Percentiles rank a stretch among this genome's conserved stretches.
Conservation (phyloP, 37 sponge, comb jelly and placozoan species). For the Cliona cf. orientalis region DNA sequence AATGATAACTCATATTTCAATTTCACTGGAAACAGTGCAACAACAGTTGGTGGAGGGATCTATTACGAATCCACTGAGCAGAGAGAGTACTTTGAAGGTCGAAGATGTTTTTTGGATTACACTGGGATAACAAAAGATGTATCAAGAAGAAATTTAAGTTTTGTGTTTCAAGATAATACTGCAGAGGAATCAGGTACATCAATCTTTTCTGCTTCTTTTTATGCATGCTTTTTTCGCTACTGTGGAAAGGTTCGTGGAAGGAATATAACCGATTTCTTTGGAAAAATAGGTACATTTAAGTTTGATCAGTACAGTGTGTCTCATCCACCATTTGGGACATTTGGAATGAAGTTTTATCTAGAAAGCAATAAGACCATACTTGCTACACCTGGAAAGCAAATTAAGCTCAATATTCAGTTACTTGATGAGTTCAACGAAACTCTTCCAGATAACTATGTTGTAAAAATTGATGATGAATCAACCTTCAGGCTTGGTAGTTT, state of each 20-base stretch:
- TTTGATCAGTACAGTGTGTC: neutral
- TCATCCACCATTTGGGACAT: neutral
- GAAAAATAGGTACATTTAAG: neutral
- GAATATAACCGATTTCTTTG: neutral
- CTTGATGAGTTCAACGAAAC: constrained; percentile 1
- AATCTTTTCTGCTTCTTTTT: constrained; percentile 7
- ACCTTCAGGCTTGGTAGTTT: neutral
- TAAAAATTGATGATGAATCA: neutral
- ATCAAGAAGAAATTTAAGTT: neutral
- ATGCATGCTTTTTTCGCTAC: neutral
- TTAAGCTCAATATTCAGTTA: neutral
- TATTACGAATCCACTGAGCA: constrained; percentile 9
- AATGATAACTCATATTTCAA: neutral
- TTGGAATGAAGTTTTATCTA: neutral
- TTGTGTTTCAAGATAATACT: neutral
- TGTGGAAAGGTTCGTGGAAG: neutral
- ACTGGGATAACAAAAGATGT: neutral
- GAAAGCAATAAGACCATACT: neutral
- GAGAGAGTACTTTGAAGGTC: neutral
- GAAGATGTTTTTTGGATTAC: constrained; percentile 2
- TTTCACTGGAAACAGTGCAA: constrained; percentile 49
- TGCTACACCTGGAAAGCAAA: neutral
- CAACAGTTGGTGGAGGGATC: constrained; percentile 57
- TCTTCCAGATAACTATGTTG: neutral
- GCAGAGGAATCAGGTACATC: neutral